A percentile compares a stretch with the other conserved stretches of the same genome.
These are phyloP conservation scores for Drosophila funebris DNA, from an alignment of 1,140 invertebrate genomes.

Conservation along the genomic window DNA sequence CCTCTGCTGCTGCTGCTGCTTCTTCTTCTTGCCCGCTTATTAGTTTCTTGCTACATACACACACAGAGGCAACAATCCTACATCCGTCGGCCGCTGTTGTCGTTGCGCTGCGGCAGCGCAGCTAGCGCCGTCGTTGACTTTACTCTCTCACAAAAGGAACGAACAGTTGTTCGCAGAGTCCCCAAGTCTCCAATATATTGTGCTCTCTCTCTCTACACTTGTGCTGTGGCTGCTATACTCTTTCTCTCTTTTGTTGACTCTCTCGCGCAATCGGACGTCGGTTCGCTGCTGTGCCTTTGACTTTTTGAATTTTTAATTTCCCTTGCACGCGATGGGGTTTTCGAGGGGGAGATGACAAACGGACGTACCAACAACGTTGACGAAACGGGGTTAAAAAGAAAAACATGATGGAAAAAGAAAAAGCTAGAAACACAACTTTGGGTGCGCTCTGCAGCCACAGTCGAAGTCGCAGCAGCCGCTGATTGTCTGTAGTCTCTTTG, in stretches of 20 bases:
- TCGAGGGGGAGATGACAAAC: conserved; percentile 18
- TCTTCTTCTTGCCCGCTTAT: conserved; percentile 54
- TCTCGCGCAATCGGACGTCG: conserved; percentile 14
- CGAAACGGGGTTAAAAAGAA: conserved; percentile 81
- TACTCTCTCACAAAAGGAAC: conserved; percentile 66
- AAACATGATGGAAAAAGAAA: conserved; percentile 79
- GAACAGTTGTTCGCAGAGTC: conserved; percentile 51
- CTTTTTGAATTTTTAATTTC: conserved; percentile 82
- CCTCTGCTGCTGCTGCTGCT: conserved; percentile 37
- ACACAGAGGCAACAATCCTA: conserved; percentile 62
- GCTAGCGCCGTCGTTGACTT: conserved; percentile 33
- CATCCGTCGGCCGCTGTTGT: conserved; percentile 61
- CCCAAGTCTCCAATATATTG: conserved; percentile 62
- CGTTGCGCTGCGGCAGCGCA: conserved; percentile 19
- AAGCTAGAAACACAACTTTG: conserved; percentile 67
- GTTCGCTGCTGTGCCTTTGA: conserved; percentile 72
- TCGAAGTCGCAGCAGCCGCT: conserved; percentile 43
- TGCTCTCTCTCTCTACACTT: conserved; percentile 40
- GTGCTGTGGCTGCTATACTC: not conserved
- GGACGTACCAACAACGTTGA: conserved; percentile 59
- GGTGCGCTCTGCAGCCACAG: conserved; percentile 46
- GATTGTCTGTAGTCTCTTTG: conserved; percentile 35
- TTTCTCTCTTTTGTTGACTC: not conserved
- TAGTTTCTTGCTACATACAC: conserved; percentile 47
- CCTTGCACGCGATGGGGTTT: conserved; percentile 66